These are phyloP conservation scores for Hylia prasina DNA, from an alignment of 2,113 vertebrate species.

Conservation along the genomic window DNA sequence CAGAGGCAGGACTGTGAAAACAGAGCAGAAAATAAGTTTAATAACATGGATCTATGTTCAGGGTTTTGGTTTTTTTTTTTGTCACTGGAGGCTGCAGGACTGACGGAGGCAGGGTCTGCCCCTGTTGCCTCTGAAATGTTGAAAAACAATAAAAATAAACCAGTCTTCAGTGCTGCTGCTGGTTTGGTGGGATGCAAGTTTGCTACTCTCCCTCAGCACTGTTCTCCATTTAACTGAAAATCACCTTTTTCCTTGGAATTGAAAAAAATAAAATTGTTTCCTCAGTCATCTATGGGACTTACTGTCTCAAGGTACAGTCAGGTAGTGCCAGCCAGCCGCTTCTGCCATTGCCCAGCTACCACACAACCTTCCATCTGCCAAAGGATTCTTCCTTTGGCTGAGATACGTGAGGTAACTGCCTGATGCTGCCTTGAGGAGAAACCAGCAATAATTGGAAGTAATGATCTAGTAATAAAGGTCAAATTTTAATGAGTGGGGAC, in stretches of 20 bases:
- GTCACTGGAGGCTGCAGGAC: neutral
- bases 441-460: neutral
- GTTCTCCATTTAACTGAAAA: neutral
- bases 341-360: neutral
- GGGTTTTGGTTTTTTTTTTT: neutral
- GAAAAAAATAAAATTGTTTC: neutral
- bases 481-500: fast-evolving
- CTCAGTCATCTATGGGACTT: fast-evolving
- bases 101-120: neutral
- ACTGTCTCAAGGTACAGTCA: neutral
- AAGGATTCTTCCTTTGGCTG: neutral
- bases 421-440: neutral
- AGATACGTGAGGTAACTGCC: neutral
- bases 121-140: neutral
- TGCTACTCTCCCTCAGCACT: neutral
- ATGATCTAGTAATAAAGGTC: neutral
- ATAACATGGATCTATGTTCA: neutral
- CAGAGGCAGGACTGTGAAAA: neutral
- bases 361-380: fast-evolving
- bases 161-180: neutral
- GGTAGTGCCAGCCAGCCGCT: neutral
- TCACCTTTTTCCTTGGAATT: neutral
- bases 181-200: neutral
- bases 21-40: neutral
- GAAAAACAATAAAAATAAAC: neutral